phyloP scores from a whole-genome alignment of 2,888 invertebrate genomes.

The Calameuta filiformis region DNA sequence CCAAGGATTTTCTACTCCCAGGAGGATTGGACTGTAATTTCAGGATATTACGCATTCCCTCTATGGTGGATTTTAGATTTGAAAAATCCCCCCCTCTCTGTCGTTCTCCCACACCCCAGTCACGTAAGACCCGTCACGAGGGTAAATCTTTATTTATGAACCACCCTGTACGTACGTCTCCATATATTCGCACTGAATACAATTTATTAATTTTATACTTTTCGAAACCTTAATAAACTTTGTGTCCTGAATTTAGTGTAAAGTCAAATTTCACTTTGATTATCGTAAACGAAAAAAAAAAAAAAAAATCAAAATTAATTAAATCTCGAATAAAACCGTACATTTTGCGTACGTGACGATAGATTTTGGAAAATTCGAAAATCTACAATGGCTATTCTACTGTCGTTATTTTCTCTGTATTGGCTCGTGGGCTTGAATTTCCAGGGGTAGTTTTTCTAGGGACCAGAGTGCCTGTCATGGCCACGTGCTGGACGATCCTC shows the following conservation, averaged over 20 bases:
- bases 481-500: conserved; percentile 50
- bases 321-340: too few relatives aligned
- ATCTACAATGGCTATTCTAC: neutral
- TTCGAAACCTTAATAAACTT: neutral
- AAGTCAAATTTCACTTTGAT: neutral
- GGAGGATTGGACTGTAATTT: neutral
- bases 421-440: neutral
- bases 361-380: neutral
- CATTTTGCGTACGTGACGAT: too few relatives aligned
- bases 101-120: neutral
- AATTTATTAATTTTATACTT: neutral
- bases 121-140: conserved; percentile 23
- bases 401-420: neutral
- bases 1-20: neutral
- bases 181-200: neutral
- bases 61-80: conserved; percentile 43
- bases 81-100: conserved; percentile 40
- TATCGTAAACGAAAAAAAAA: too few relatives aligned
- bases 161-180: conserved; percentile 17
- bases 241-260: neutral
- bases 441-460: neutral
- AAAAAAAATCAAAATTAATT: too few relatives aligned
- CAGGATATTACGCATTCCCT: conserved; percentile 49
- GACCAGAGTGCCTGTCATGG: conserved; percentile 44
- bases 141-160: conserved; percentile 55